A percentile compares a stretch with the other conserved stretches of the same genome.
Conservation (phyloP, 2,113 vertebrate genomes). For the Apteryx mantelli region DNA sequence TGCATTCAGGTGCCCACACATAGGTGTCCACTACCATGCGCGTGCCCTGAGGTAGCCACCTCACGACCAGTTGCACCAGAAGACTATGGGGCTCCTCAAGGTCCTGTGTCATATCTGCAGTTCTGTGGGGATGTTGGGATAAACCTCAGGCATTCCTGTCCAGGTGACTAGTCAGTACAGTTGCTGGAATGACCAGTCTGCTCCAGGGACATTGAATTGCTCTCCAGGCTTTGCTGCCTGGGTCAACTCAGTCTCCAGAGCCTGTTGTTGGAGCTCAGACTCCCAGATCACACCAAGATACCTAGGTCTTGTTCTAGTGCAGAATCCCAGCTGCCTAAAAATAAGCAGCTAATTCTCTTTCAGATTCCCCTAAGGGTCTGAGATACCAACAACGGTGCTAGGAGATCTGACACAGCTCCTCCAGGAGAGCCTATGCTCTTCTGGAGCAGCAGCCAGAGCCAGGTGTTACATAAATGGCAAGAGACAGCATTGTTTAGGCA, state of each 20-base stretch:
- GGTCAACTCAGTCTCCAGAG: neutral
- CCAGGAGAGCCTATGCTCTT: neutral
- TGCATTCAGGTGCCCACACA: too few relatives aligned
- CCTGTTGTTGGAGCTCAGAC: neutral
- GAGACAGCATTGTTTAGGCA: neutral
- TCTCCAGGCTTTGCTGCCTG: neutral
- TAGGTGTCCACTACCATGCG: fast-evolving
- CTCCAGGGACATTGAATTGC: fast-evolving
- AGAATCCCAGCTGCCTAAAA: neutral
- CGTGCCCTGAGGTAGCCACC: neutral
- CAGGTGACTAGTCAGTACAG: fast-evolving
- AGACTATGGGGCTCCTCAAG: neutral
- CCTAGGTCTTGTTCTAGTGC: fast-evolving
- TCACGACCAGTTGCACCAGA: neutral
- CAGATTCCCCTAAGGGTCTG: neutral
- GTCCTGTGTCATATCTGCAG: neutral
- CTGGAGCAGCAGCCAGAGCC: neutral
- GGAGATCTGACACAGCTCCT: neutral
- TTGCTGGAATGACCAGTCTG: neutral
- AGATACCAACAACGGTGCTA: neutral
- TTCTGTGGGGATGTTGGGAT: neutral
- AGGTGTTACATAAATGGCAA: neutral
- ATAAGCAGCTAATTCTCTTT: neutral
- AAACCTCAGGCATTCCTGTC: neutral
- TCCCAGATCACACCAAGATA: neutral